Evolutionary conservation across 2,797 vertebrate species (phyloP), one percentile per base, ranked within the genome.

Genomic region (Ptychadena robeensis): DNA sequence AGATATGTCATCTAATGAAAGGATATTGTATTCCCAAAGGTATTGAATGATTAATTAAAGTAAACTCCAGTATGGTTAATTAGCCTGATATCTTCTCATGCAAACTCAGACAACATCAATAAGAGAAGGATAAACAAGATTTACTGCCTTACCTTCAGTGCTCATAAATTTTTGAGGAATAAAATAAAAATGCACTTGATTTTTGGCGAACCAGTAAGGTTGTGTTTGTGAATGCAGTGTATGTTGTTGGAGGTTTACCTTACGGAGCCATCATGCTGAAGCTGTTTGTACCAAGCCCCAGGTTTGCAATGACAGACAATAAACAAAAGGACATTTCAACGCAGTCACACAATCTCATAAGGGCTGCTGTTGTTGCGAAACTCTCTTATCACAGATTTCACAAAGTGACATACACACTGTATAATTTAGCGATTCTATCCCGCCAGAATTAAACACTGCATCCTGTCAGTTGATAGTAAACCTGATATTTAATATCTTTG

Each of bases 351-450:
- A 83, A 83, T 79, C 82, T 82, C 77, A 64, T 44, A 84, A 80
- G 61, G 70, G 35, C 73, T 68, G 53, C 44, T 70, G 71, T 80
- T 79, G 38, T 80, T 79, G 31, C 66, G 74, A 73, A 67, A 57
- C 67, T 79, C 70, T 69, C 74, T 83, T 83, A 82, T 82, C 82
- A 79, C 64, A 80, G 76, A 80, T 84, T 84, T 80, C 35, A 73
- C 40, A 59, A 83, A 83, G 79, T 79, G 66, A 73, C 77, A 79
- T 40, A 74, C 77, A 70, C 67, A 64, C 82, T 84, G 82, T 80
- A 84, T 84, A 84, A 84, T 80, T 74, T 80, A 74, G 48, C 66
- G 64, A 68, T 73, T 27, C 53, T 64, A 64, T 80, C 71, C 64
- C n/a, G 9, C 27, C 34, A 30, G 65, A 63, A 59, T 80, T 80